Base-by-base conservation (phyloP, 2,888 invertebrate genomes). In the Cremastinae sp. region DNA sequence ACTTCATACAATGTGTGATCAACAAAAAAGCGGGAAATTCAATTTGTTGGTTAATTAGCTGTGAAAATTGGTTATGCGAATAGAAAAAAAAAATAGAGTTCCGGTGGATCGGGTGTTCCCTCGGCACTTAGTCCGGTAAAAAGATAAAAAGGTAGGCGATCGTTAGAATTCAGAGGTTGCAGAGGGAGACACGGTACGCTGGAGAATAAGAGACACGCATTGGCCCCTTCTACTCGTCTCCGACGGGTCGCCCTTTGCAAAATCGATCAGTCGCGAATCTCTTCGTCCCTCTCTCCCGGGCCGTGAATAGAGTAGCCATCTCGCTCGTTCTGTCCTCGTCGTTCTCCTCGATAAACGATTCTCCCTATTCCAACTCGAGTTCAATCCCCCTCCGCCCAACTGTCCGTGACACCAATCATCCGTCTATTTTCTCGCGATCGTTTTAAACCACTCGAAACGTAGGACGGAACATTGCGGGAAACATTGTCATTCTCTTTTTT, bases 161-260 rank as follows among this genome's bases (percentile, higher is more conserved):
- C 51, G 28, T 28, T 41, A 55, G 55, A 43, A 55, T 43, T 65
- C 16, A 43, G 43, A 16, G 41, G 28, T 65, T 55, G n/a, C 55
- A 55, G 43, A 41, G 22, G 16, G 53, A 64, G 47, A 59, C 64
- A 49, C 20, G 12, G 18, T 39, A 65, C 41, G 53, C 65, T 43
- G 43, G 55, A 55, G 55, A 59, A 51, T 53, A 43, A 59, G 65
- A 61, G 72, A 69, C 49, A 59, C 22, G 55, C 56, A 61, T 61
- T 43, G 39, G 58, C 22, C 58, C 62, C 59, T 72, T 72, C 58
- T 5, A 28, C 28, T 28, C 2, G 28, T 28, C 28, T 28, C 61
- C 61, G 43, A 64, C 62, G 71, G 68, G 68, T 64, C 72, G 75
- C 75, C 75, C 72, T 76, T 76, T 76, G 69, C 72, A 76, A 76